Conservation (phyloP, 2,113 vertebrate species). For the Corynorhinus townsendii region DNA sequence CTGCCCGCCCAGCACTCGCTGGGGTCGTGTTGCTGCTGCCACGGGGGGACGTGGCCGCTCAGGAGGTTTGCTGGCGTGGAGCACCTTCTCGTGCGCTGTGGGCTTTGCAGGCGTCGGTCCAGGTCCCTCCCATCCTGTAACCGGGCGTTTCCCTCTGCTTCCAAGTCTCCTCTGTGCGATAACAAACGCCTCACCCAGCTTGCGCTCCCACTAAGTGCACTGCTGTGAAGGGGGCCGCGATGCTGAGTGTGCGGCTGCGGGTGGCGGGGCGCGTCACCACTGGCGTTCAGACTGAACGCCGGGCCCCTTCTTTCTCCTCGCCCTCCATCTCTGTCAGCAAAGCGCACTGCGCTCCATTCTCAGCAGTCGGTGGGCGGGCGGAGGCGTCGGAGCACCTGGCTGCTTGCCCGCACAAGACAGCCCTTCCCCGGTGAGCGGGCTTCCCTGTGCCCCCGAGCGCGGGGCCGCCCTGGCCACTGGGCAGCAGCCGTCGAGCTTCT, state of each 20-base stretch:
- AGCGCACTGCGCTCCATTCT: not conserved
- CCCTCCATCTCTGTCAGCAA: not conserved
- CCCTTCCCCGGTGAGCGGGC: not conserved
- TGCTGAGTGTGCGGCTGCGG: not conserved
- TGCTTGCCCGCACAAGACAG: accelerated
- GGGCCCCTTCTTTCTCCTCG: not conserved
- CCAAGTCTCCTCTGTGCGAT: not conserved
- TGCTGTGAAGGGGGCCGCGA: too few species aligned
- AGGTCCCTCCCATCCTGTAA: not conserved
- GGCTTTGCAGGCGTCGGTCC: not conserved
- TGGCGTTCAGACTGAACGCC: not conserved
- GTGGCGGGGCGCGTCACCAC: accelerated
- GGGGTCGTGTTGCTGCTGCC: too few species aligned
- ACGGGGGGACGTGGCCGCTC: not conserved
- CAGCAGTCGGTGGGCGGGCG: accelerated
- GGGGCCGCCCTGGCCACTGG: accelerated
- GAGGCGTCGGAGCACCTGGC: not conserved
- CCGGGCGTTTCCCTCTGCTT: not conserved
- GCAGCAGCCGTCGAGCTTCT: accelerated
- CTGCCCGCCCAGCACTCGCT: not conserved
- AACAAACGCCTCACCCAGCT: too few species aligned
- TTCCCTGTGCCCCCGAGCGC: accelerated
- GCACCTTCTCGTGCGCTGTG: too few species aligned
- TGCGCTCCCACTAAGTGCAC: too few species aligned
- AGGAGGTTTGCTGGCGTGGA: not conserved